phyloP scores from a whole-genome alignment of 2,797 vertebrate genomes.

The Selene dorsalis region DNA sequence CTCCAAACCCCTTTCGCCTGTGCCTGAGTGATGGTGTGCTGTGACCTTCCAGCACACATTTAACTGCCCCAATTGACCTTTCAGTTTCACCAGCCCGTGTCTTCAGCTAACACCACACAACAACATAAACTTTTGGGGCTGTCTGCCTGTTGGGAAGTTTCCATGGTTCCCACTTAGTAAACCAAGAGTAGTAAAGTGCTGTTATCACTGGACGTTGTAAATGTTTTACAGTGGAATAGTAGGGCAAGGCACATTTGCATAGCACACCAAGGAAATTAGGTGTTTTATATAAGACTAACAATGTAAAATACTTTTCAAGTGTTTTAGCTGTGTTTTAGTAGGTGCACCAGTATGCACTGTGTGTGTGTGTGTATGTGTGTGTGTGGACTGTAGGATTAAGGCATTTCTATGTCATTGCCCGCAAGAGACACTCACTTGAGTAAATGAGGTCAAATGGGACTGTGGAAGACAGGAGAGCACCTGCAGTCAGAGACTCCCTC shows the following conservation, averaged over 20 bases:
- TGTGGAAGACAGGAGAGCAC: conserved; percentile 35
- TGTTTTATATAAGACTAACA: not conserved
- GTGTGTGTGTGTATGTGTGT: not conserved
- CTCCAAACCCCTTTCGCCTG: not conserved
- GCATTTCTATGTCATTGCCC: conserved; percentile 8
- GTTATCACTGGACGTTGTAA: conserved; percentile 32
- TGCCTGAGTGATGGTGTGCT: too few species aligned
- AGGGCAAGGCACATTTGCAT: too few species aligned
- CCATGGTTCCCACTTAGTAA: conserved; percentile 21
- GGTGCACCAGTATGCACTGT: not conserved
- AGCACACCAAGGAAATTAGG: not conserved
- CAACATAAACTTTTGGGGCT: too few species aligned
- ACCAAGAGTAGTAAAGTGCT: not conserved
- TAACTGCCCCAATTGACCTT: not conserved
- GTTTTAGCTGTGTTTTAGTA: not conserved
- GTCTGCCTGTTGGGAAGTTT: conserved; percentile 4
- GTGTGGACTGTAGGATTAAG: not conserved
- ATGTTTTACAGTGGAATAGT: conserved; percentile 31
- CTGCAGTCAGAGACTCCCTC: conserved; percentile 25
- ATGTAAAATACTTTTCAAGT: not conserved
- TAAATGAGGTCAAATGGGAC: conserved; percentile 36
- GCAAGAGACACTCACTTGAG: not conserved
- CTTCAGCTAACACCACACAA: not conserved
- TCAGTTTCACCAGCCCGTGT: not conserved
- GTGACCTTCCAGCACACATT: too few species aligned